Conservation (phyloP, 1,140 invertebrate species). For the Lepidotrigona ventralis region DNA sequence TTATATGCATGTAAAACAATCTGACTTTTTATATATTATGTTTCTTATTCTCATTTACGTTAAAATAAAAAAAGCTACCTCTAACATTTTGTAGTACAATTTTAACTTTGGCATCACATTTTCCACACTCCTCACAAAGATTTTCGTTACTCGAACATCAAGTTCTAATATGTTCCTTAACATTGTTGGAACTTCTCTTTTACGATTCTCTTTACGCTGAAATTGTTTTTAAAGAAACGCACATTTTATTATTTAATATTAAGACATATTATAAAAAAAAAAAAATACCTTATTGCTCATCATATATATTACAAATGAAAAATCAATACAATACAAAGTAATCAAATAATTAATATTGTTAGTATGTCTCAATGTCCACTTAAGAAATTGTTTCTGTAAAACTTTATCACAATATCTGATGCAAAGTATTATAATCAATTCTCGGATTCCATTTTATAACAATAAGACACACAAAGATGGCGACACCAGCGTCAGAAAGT, state of each 20-base stretch:
- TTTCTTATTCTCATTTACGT: neutral
- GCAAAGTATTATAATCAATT: neutral
- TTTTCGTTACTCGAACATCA: constrained; percentile 84
- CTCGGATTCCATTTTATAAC: neutral
- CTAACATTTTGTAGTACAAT: constrained; percentile 84
- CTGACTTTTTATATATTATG: constrained; percentile 2
- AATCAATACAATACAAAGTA: neutral
- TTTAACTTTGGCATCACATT: constrained; percentile 82
- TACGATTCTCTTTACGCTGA: constrained; percentile 51
- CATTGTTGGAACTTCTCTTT: constrained; percentile 80
- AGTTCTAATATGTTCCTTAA: constrained; percentile 81
- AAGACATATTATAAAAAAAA: neutral
- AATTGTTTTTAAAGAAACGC: neutral
- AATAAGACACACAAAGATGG: neutral
- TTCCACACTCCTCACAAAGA: constrained; percentile 82
- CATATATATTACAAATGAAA: neutral
- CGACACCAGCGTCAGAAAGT: neutral
- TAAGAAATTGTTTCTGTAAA: too few species aligned
- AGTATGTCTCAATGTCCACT: too few species aligned
- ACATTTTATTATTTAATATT: neutral
- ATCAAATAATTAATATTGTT: neutral
- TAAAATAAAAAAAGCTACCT: constrained; percentile 79
- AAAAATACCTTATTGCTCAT: constrained; percentile 8
- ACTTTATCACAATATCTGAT: too few species aligned
- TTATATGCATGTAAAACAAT: neutral